These are phyloP conservation scores for Drosophila rhopaloa DNA, from an alignment of 1,140 invertebrate species.

Conservation along the genomic window DNA sequence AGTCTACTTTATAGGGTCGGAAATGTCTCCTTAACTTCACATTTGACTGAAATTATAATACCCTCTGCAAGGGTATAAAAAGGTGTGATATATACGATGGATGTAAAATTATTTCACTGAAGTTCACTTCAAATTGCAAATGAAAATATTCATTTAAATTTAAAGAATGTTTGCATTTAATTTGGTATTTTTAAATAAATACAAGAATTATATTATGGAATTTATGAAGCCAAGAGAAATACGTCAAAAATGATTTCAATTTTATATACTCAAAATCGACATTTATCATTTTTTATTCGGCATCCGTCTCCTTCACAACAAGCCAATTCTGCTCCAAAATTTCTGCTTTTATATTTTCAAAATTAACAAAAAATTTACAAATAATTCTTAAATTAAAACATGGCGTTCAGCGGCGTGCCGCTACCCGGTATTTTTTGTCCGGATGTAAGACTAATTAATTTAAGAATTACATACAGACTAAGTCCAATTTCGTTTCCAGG, in stretches of 20 bases:
- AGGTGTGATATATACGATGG: not conserved
- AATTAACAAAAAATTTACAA: not conserved
- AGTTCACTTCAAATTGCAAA: not conserved
- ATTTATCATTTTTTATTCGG: not conserved
- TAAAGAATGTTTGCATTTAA: no score
- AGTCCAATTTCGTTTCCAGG: not conserved
- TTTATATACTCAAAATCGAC: not conserved
- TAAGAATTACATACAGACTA: accelerated
- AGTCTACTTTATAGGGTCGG: no score
- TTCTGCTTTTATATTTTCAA: slow-evolving; percentile 1
- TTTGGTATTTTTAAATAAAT: no score
- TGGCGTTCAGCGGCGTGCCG: slow-evolving; percentile 9
- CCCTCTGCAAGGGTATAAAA: no score
- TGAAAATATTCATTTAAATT: no score
- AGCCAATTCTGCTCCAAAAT: slow-evolving; percentile 5
- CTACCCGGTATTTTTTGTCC: slow-evolving; percentile 29
- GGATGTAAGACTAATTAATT: slow-evolving; percentile 9
- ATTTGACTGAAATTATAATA: no score
- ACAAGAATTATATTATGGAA: not conserved
- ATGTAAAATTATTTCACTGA: not conserved
- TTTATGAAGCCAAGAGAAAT: not conserved
- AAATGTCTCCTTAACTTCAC: no score
- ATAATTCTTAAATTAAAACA: slow-evolving; percentile 6
- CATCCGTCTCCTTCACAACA: slow-evolving; percentile 4
- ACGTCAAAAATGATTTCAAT: slow-evolving; percentile 7